A percentile compares a stretch with the other conserved stretches of the same genome.
Evolutionary conservation across 2,113 vertebrate genomes (phyloP).

Genomic region (Pipra filicauda): DNA sequence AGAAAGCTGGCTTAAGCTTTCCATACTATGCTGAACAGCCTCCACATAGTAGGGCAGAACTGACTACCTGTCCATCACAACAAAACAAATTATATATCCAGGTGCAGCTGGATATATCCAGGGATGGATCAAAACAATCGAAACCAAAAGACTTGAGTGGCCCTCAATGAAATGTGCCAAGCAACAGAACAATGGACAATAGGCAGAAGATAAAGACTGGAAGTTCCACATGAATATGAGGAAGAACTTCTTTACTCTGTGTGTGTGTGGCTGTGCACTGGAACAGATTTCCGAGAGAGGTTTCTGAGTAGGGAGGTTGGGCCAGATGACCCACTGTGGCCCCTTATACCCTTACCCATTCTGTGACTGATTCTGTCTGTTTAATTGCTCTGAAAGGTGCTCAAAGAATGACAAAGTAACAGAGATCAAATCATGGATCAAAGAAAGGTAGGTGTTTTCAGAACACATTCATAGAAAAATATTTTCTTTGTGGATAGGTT

Average conservation of each 20-base stretch:
- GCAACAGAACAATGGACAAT: neutral
- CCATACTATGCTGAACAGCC: neutral
- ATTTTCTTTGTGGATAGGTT: neutral
- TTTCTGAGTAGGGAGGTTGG: neutral
- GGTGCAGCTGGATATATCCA: neutral
- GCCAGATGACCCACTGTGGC: neutral
- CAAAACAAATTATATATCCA: neutral
- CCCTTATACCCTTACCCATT: neutral
- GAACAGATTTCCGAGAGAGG: fast-evolving
- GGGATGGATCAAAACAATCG: neutral
- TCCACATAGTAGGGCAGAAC: neutral
- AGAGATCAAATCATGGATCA: neutral
- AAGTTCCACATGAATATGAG: neutral
- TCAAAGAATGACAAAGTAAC: neutral
- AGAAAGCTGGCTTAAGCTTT: neutral
- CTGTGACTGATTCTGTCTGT: neutral
- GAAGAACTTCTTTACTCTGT: neutral
- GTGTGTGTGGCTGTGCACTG: neutral
- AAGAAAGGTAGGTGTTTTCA: neutral
- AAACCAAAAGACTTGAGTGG: neutral
- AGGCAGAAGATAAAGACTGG: neutral
- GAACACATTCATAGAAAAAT: neutral
- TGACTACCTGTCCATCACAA: neutral
- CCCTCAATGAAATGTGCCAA: neutral
- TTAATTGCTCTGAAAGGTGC: neutral